Evolutionary conservation across 1,140 invertebrate species (phyloP).

Genomic region (Nymphalis io): DNA sequence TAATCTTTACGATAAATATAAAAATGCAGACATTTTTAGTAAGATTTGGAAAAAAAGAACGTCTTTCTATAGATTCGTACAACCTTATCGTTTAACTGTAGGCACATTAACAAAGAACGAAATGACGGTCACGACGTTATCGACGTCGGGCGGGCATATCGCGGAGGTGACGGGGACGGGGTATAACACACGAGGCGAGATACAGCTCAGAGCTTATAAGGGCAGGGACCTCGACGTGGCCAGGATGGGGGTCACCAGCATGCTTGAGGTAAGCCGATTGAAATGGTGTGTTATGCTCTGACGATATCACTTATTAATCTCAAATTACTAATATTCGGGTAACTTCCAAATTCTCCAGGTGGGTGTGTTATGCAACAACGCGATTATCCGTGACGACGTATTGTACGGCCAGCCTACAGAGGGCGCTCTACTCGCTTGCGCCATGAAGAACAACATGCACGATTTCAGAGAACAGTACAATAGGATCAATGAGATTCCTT

Average conservation of each 20-base stretch:
- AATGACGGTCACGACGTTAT: conserved; percentile 98
- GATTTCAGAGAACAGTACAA: conserved; percentile 90
- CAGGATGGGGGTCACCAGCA: conserved; percentile 85
- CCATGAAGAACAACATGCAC: conserved; percentile 95
- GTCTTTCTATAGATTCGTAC: too few species aligned
- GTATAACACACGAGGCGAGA: conserved; percentile 88
- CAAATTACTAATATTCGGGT: too few species aligned
- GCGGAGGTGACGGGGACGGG: conserved; percentile 97
- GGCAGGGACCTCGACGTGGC: conserved; percentile 85
- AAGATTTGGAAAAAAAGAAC: too few species aligned
- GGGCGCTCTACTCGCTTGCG: conserved; percentile 95
- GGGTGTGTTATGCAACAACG: conserved; percentile 98
- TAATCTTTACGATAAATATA: too few species aligned
- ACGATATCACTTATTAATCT: too few species aligned
- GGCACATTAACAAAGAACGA: conserved; percentile 99
- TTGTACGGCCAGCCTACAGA: conserved; percentile 98
- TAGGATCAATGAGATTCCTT: conserved; percentile 96
- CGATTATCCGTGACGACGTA: conserved; percentile 91
- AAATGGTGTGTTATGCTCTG: not conserved
- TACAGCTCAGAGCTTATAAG: conserved; percentile 89
- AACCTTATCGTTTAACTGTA: conserved; percentile 29
- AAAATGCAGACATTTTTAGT: too few species aligned
- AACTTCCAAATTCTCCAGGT: conserved; percentile 79
- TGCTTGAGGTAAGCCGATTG: conserved; percentile 74
- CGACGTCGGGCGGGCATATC: conserved; percentile 95